phyloP scores from a whole-genome alignment of 2,113 vertebrate species.

The Cephalopterus ornatus region DNA sequence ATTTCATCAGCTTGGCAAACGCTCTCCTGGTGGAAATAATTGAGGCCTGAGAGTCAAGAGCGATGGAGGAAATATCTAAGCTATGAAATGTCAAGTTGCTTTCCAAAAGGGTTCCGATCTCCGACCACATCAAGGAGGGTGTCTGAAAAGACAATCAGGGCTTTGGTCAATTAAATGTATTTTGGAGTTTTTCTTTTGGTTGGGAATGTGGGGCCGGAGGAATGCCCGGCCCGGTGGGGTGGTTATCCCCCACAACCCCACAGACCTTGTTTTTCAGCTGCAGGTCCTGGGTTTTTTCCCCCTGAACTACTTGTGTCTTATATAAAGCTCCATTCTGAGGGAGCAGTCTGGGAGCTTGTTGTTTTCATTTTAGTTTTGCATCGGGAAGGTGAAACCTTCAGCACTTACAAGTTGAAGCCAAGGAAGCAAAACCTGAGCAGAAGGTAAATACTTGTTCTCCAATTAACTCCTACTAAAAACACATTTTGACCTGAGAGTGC shows the following conservation, averaged over 20 bases:
- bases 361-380: slow-evolving; percentile 32
- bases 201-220: slow-evolving; percentile 34
- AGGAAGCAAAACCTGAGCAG: slow-evolving; percentile 36
- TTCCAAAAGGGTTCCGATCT: slow-evolving; percentile 71
- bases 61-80: slow-evolving; percentile 72
- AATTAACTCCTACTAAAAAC: neutral
- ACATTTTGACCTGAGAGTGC: neutral
- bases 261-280: slow-evolving; percentile 57
- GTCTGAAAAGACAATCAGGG: slow-evolving; percentile 75
- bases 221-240: slow-evolving; percentile 9
- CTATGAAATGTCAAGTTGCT: slow-evolving; percentile 74
- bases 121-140: slow-evolving; percentile 76
- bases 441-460: neutral
- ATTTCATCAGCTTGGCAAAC: slow-evolving; percentile 65
- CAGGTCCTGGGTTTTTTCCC: neutral
- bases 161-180: slow-evolving; percentile 57
- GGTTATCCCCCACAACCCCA: neutral
- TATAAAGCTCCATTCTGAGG: slow-evolving; percentile 27
- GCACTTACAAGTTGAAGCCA: neutral
- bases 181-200: slow-evolving; percentile 3
- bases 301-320: slow-evolving; percentile 18
- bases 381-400: slow-evolving; percentile 26
- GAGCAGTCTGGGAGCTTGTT: neutral
- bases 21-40: slow-evolving; percentile 50
- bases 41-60: slow-evolving; percentile 67